Evolutionary conservation across 2,113 vertebrate species (phyloP).

Genomic region (Eubucco bourcierii): DNA sequence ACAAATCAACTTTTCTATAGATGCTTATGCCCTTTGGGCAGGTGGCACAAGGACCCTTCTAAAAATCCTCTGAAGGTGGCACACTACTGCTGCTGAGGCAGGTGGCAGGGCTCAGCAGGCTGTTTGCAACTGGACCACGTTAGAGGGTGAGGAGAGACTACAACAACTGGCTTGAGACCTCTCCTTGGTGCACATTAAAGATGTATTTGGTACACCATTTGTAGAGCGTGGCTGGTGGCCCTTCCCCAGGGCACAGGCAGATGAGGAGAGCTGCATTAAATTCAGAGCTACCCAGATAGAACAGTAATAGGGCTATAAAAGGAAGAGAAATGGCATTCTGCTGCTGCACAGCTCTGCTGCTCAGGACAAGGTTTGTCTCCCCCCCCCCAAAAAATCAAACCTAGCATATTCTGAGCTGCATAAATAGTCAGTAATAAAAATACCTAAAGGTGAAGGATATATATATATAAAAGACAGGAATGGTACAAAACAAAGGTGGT

Average conservation of each 20-base stretch:
- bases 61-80: not conserved
- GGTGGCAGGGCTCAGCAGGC: not conserved
- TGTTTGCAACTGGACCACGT: not conserved
- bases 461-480: not conserved
- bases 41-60: not conserved
- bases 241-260: not conserved
- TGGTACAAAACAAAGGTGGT: not conserved
- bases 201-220: not conserved
- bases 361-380: not conserved
- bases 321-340: not conserved
- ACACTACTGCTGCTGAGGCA: not conserved
- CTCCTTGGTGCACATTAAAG: not conserved
- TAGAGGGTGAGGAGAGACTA: not conserved
- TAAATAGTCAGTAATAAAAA: not conserved
- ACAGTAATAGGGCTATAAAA: not conserved
- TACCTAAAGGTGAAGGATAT: not conserved
- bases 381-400: not conserved
- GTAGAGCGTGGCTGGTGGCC: not conserved
- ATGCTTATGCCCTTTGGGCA: not conserved
- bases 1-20: not conserved
- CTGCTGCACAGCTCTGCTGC: not conserved
- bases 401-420: not conserved
- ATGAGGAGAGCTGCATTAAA: not conserved
- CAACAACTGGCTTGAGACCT: not conserved
- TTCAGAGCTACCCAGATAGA: not conserved